Percentiles rank a stretch among this genome's conserved stretches.
phyloP scores from a whole-genome alignment of 2,113 vertebrate genomes.

The Gorsachius goisagi region DNA sequence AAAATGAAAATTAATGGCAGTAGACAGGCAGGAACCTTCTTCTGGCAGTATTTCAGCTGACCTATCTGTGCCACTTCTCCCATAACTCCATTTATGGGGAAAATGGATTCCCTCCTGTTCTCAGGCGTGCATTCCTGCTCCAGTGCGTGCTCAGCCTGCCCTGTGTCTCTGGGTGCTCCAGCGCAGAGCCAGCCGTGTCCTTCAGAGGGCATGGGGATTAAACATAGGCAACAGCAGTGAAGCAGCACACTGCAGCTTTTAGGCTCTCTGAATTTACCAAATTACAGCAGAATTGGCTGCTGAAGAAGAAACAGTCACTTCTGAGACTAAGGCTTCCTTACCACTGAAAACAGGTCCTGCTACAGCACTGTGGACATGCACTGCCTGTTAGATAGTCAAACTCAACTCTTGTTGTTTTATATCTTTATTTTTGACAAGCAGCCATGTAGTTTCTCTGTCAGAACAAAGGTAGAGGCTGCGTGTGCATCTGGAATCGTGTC shows the following conservation, averaged over 20 bases:
- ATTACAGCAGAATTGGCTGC: neutral
- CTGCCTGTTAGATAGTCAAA: neutral
- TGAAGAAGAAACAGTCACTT: neutral
- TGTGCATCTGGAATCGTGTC: fast-evolving
- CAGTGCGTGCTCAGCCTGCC: neutral
- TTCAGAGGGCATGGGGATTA: neutral
- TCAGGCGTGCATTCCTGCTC: neutral
- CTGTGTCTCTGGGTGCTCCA: neutral
- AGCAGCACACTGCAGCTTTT: neutral
- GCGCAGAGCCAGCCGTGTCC: fast-evolving
- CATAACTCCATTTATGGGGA: conserved; percentile 44
- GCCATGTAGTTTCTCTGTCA: neutral
- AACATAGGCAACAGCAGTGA: too few relatives aligned
- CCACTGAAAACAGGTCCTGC: neutral
- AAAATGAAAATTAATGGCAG: conserved; percentile 11
- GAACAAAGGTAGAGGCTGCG: neutral
- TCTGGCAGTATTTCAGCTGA: conserved; percentile 51
- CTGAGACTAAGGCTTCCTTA: neutral
- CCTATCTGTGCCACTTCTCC: conserved; percentile 33
- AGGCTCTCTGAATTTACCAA: neutral
- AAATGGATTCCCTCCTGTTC: conserved; percentile 22
- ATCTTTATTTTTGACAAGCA: neutral
- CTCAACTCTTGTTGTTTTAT: neutral
- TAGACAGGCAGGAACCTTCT: conserved; percentile 30
- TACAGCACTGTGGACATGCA: neutral